A percentile compares a stretch with the other conserved stretches of the same genome.
These are phyloP conservation scores for Myiotriccus ornatus DNA, from an alignment of 2,797 vertebrate genomes.

Conservation along the genomic window DNA sequence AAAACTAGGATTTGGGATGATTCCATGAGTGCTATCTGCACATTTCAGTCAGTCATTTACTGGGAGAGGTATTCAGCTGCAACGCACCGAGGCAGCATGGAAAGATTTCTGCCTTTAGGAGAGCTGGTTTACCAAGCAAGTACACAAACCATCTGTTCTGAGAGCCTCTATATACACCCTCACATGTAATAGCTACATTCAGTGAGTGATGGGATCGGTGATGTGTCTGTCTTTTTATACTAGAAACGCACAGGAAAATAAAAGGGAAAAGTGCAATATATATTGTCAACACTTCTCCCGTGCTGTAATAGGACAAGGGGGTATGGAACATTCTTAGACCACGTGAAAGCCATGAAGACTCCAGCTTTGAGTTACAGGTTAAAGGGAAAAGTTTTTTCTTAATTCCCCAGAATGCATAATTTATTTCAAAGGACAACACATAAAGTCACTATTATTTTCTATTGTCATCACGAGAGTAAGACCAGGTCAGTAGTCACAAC, in stretches of 20 bases:
- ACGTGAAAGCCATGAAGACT: neutral
- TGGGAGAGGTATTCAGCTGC: neutral
- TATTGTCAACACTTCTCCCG: neutral
- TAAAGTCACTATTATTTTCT: neutral
- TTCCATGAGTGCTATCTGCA: neutral
- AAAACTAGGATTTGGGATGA: neutral
- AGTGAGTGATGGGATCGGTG: neutral
- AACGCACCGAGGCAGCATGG: accelerated
- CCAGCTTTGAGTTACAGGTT: neutral
- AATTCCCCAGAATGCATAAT: neutral
- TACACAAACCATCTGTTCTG: neutral
- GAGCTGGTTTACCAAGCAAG: neutral
- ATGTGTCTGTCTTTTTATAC: neutral
- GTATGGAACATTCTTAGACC: neutral
- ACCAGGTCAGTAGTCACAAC: neutral
- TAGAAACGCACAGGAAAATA: neutral
- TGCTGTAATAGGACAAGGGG: neutral
- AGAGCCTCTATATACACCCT: neutral
- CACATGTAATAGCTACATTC: neutral
- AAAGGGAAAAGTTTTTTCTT: neutral
- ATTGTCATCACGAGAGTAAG: neutral
- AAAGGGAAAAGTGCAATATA: neutral
- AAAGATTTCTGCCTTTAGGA: neutral
- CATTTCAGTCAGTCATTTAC: neutral
- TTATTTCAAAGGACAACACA: neutral